Evolutionary conservation across 2,888 invertebrate genomes (phyloP), one percentile per base, ranked within the genome.

Genomic region (Amblyjoppa fuscipennis): DNA sequence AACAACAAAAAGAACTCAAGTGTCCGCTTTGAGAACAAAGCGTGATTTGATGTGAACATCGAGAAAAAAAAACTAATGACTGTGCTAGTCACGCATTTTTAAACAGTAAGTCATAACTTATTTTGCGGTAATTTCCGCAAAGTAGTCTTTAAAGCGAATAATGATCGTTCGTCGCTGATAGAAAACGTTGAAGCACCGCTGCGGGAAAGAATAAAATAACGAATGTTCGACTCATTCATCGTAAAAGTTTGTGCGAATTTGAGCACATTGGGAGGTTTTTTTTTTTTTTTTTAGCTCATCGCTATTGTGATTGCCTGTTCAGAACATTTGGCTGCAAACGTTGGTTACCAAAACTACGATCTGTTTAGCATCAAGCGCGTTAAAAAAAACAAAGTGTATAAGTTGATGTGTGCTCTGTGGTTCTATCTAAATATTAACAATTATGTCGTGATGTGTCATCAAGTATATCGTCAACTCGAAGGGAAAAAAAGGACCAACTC

Each of bases 41-140:
- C 87, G 89, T 92, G 92, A 92, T 90, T 89, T 87, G 87, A 86
- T 90, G 90, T 91, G 87, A 91, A 91, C 90, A 92, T 91, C 89
- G 90, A 83, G 80, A 20, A 56, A 59, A 59, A 59, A 59, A 91
- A 89, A 91, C 89, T 89, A 91, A 91, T 89, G 91, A 92, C 90
- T 93, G 89, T 92, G 90, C 93, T 93, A 93, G 93, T 93, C 93
- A 93, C 91, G 91, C 90, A 91, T 91, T 92, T 92, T 90, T 81
- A 69, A 90, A 90, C 88, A 89, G 90, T 92, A 91, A 91, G 91
- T 92, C 91, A 91, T 92, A 91, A 91, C 90, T 92, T 92, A 91
- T 92, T 92, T 89, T 89, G 76, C 84, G 76, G 75, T 76, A 79
- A 56, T 66, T 75, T 69, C 45, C 71, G 79, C 71, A 53, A 75